Evolutionary conservation across 2,888 invertebrate genomes (phyloP), one percentile per base, ranked within the genome.

Genomic region (Ctena decussata): DNA sequence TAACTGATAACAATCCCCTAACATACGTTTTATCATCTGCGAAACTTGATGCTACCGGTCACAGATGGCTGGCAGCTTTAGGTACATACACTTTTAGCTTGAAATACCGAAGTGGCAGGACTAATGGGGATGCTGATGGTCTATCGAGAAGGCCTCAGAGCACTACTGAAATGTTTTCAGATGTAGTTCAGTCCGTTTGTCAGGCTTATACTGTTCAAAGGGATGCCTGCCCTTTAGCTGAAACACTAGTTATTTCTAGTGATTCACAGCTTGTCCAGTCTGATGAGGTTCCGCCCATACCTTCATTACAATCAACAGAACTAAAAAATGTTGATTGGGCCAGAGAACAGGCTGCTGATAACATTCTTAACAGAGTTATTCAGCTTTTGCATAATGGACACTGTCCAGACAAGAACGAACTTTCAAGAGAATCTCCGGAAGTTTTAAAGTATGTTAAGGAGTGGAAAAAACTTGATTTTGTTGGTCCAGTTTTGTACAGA

Each of bases 1-100:
- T 0, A n/a, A 44, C 84, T 44, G 85, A 87, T 71, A 82, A 86
- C 44, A 84, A 89, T 71, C 86, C 84, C 3, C 53, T 85, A 12
- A 85, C 82, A 15, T 86, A 86, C 77, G 84, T 84, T 1, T 44
- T 69, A 15, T 76, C 83, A 3, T 74, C 85, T 18, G 85, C 86
- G 5, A 80, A 84, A 46, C 71, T 82, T 35, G 84, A 82, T 35
- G 70, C 70, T 8, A 70, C 70, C 1, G 70, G 70, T 24, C 70
- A 70, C 18, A 70, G 70, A 18, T 85, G 81, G 85, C 39, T 87
- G 71, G 87, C 84, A 21, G 39, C 69, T n/a, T 49, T 89, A 18
- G 35, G 84, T 53, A 77, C 32, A 18, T 85, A 78, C 35, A 69
- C 84, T 41, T 85, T 87, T 57, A 69, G 11, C 21, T 72, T 82